A percentile compares a stretch with the other conserved stretches of the same genome.
These are phyloP conservation scores for Miniopterus natalensis DNA, from an alignment of 2,113 vertebrate genomes.

Conservation along the genomic window DNA sequence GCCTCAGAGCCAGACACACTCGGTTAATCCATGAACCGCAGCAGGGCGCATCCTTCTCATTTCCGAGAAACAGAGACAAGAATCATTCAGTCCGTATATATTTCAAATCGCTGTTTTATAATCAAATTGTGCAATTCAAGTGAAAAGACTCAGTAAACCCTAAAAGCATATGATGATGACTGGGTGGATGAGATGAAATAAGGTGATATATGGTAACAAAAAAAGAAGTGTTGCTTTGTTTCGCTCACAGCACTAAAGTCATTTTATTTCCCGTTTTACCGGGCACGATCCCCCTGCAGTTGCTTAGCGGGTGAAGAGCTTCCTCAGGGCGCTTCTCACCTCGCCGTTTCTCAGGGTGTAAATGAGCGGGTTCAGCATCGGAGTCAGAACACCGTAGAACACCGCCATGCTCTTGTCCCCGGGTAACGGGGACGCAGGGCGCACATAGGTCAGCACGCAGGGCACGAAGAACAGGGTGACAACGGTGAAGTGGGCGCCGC, in stretches of 20 bases:
- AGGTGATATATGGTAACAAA: background rate
- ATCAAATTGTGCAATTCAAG: background rate
- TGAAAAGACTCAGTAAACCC: background rate
- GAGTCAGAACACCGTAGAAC: slow-evolving; percentile 80
- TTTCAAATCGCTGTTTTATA: background rate
- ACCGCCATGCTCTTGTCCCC: slow-evolving; percentile 72
- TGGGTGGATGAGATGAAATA: background rate
- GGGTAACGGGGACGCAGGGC: background rate
- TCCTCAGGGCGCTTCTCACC: slow-evolving; percentile 69
- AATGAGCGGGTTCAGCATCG: slow-evolving; percentile 77
- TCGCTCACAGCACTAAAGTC: background rate
- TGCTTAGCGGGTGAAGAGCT: background rate
- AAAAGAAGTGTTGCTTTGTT: background rate
- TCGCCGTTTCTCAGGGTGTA: slow-evolving; percentile 77
- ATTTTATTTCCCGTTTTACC: background rate
- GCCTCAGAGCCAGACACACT: background rate
- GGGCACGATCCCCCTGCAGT: background rate
- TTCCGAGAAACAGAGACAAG: background rate
- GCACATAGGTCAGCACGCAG: slow-evolving; percentile 65
- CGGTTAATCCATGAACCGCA: background rate
- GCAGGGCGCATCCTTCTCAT: background rate
- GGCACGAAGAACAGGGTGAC: slow-evolving; percentile 73
- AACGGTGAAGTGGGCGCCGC: slow-evolving; percentile 63
- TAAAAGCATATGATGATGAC: background rate
- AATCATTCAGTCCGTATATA: background rate